Percentiles rank a stretch among this genome's conserved stretches.
Conservation (phyloP, 2,797 vertebrate genomes). For the Borostomias antarcticus region DNA sequence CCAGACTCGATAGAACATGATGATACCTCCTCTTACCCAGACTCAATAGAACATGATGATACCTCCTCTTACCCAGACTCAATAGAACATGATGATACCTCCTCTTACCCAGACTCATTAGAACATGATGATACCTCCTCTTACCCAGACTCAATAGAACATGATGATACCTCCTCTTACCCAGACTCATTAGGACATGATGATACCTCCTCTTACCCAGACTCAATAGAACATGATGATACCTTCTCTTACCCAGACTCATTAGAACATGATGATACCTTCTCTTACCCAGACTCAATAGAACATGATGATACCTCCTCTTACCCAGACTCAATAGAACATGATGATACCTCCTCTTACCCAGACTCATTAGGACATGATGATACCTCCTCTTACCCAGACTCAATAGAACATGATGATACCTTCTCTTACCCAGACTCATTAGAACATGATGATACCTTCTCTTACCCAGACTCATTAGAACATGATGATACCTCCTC, state of each 20-base stretch:
- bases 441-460: no score
- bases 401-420: not conserved
- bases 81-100: slow-evolving; percentile 11
- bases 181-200: no score
- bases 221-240: not conserved
- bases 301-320: slow-evolving; percentile 23
- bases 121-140: slow-evolving; percentile 23
- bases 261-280: no score
- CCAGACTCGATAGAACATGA: not conserved
- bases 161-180: slow-evolving; percentile 20
- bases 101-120: slow-evolving; percentile 4
- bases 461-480: slow-evolving; percentile 3
- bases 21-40: slow-evolving; percentile 18
- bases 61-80: slow-evolving; percentile 12
- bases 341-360: slow-evolving; percentile 20
- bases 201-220: slow-evolving; percentile 18
- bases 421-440: slow-evolving; percentile 11
- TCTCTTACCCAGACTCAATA: slow-evolving; percentile 1
- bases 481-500: slow-evolving; percentile 23
- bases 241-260: slow-evolving; percentile 11
- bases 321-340: not conserved
- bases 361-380: no score
- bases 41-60: not conserved
- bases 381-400: slow-evolving; percentile 18
- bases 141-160: not conserved